Conservation (phyloP, 2,888 invertebrate species). For the Chrysina gloriosa region DNA sequence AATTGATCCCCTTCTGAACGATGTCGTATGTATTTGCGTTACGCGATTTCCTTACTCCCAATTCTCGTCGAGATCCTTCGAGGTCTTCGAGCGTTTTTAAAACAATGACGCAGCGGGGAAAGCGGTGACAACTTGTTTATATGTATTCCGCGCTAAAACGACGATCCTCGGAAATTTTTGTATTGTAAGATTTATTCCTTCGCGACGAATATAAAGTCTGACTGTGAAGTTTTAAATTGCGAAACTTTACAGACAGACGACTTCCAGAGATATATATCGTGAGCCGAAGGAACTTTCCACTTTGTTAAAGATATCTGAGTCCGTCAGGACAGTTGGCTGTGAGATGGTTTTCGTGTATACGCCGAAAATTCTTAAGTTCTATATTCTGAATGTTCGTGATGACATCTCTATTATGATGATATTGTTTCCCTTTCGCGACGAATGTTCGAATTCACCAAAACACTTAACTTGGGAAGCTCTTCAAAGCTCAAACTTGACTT, state of each 20-base stretch:
- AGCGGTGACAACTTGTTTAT: constrained; percentile 36
- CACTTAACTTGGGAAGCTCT: no score
- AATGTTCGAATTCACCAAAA: no score
- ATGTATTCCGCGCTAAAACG: background rate
- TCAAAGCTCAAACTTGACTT: no score
- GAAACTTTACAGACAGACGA: constrained; percentile 26
- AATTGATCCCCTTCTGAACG: no score
- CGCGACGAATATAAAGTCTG: background rate
- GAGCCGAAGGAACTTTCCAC: constrained; percentile 3
- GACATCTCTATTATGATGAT: no score
- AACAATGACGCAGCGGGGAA: constrained; percentile 9
- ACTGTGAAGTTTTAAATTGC: constrained; percentile 20
- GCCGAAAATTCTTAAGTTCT: background rate
- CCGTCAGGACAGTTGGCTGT: background rate
- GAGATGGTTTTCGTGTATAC: background rate
- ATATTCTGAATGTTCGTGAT: background rate
- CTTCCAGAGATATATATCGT: constrained; percentile 17
- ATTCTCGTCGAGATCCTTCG: no score
- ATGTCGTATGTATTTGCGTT: no score
- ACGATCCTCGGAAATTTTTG: constrained; percentile 18
- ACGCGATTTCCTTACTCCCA: no score
- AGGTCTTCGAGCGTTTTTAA: no score
- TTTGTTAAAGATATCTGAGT: constrained; percentile 17
- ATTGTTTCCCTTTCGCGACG: no score
- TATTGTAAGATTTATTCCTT: constrained; percentile 22